phyloP scores from a whole-genome alignment of 2,888 invertebrate species.

The Cremastinae sp. region DNA sequence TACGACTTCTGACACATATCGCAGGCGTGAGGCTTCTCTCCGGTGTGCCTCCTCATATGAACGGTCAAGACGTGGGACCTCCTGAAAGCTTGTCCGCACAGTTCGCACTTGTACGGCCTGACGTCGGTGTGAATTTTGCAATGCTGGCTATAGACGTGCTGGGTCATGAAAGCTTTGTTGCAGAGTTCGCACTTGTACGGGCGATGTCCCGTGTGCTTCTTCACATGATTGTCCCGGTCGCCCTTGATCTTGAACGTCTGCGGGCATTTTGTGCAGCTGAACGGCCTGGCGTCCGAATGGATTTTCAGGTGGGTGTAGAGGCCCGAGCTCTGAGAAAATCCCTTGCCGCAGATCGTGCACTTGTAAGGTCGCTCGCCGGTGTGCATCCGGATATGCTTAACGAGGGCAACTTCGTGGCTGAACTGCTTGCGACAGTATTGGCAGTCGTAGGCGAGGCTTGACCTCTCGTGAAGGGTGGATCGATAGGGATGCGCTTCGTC shows the following conservation, averaged over 20 bases:
- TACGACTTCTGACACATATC: constrained; percentile 61
- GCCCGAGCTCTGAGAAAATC: constrained; percentile 61
- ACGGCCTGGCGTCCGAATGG: constrained; percentile 60
- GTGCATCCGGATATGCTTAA: constrained; percentile 62
- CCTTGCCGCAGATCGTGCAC: constrained; percentile 54
- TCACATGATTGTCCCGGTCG: constrained; percentile 62
- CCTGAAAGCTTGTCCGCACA: constrained; percentile 61
- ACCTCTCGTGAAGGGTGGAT: constrained; percentile 52
- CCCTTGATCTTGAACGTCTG: constrained; percentile 62
- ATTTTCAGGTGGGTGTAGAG: constrained; percentile 60
- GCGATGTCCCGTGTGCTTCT: constrained; percentile 60
- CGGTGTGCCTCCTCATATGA: constrained; percentile 63
- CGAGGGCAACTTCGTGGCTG: constrained; percentile 53
- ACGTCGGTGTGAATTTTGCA: constrained; percentile 64
- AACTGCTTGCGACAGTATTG: constrained; percentile 61
- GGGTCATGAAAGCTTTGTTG: constrained; percentile 63
- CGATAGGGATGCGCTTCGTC: constrained; percentile 58
- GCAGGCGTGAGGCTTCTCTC: constrained; percentile 62
- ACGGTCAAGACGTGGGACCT: constrained; percentile 60
- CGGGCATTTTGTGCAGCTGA: constrained; percentile 59
- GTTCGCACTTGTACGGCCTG: constrained; percentile 62
- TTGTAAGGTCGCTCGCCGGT: constrained; percentile 59
- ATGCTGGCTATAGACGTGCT: constrained; percentile 65
- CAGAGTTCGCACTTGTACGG: constrained; percentile 64
- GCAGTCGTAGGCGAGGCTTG: constrained; percentile 52